Evolutionary conservation across 1,140 invertebrate species (phyloP).

Genomic region (Melitaea cinxia): DNA sequence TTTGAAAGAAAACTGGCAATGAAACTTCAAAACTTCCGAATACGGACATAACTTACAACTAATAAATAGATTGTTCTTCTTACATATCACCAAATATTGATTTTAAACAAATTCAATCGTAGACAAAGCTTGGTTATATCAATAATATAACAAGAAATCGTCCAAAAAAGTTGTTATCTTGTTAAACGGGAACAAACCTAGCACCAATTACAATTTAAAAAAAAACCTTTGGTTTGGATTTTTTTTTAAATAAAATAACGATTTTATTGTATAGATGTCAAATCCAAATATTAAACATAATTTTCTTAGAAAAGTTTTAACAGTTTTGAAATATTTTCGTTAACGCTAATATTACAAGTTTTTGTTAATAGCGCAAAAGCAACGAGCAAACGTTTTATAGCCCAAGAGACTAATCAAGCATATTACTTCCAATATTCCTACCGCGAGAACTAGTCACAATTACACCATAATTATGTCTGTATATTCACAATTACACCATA

Average conservation of each 20-base stretch:
- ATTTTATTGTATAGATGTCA: background rate
- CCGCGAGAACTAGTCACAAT: background rate
- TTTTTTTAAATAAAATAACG: too few species aligned
- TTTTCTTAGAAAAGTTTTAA: background rate
- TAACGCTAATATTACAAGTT: too few species aligned
- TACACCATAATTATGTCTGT: background rate
- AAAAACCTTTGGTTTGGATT: background rate
- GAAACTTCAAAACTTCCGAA: slow-evolving; percentile 18
- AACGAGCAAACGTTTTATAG: background rate
- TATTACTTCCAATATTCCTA: background rate
- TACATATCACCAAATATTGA: slow-evolving; percentile 17
- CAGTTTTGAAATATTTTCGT: background rate
- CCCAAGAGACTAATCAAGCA: background rate
- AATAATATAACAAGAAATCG: background rate
- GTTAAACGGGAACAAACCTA: background rate
- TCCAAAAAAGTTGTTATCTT: background rate
- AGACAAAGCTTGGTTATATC: background rate
- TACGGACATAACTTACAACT: slow-evolving; percentile 19
- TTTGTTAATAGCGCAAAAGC: background rate
- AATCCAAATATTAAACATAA: background rate
- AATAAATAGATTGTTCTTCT: slow-evolving; percentile 19
- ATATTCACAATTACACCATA: background rate
- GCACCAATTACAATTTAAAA: slow-evolving; percentile 2
- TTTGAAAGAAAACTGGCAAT: slow-evolving; percentile 15
- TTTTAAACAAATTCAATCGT: background rate